A percentile compares a stretch with the other conserved stretches of the same genome.
Conservation (phyloP, 2,888 invertebrate genomes). For the Ochropleura plecta region DNA sequence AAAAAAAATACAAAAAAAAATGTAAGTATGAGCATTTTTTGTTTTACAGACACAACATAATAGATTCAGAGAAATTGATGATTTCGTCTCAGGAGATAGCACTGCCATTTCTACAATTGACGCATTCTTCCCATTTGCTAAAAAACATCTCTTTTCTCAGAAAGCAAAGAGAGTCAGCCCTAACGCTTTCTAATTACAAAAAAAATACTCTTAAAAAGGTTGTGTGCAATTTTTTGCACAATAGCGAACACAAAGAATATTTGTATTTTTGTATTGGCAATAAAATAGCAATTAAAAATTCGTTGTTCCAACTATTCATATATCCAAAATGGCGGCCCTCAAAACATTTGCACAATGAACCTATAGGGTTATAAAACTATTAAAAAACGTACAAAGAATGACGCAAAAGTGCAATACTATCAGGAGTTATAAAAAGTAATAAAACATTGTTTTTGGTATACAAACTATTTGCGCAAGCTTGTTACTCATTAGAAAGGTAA, state of each 20-base stretch:
- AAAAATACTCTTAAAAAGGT: conserved; percentile 66
- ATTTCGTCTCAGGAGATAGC: not conserved
- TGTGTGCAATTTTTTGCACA: conserved; percentile 75
- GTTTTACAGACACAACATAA: not conserved
- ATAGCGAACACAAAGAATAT: conserved; percentile 62
- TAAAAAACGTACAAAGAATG: conserved; percentile 63
- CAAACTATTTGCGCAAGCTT: conserved; percentile 52
- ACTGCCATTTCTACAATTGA: not conserved
- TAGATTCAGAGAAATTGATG: conserved; percentile 1
- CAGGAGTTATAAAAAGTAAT: conserved; percentile 23
- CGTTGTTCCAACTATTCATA: conserved; percentile 57
- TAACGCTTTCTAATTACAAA: conserved; percentile 80
- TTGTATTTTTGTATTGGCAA: conserved; percentile 59
- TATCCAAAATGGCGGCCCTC: conserved; percentile 62
- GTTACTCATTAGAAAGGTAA: conserved; percentile 27
- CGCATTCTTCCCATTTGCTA: conserved; percentile 10
- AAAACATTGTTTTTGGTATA: conserved; percentile 26
- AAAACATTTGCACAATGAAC: conserved; percentile 72
- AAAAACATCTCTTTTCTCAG: conserved; percentile 55
- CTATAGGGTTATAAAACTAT: conserved; percentile 70
- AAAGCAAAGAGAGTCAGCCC: conserved; percentile 67
- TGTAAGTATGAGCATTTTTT: not conserved
- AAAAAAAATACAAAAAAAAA: not conserved
- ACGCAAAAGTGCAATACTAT: conserved; percentile 56
- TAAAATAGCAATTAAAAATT: conserved; percentile 68